phyloP scores from a whole-genome alignment of 2,888 invertebrate species.

The Acanthococcus lagerstroemiae region DNA sequence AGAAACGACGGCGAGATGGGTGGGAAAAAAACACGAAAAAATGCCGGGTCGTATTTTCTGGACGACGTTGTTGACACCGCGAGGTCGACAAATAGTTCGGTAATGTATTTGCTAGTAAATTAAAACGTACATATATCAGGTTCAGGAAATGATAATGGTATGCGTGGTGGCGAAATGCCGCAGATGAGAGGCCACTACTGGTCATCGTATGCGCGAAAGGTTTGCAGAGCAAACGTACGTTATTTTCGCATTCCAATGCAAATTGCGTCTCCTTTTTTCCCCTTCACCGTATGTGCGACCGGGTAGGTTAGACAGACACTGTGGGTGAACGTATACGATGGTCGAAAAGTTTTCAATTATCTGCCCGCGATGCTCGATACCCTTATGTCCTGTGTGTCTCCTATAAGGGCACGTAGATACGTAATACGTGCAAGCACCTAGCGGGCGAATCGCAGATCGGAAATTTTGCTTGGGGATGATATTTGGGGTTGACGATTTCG shows the following conservation, averaged over 20 bases:
- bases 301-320: neutral
- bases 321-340: neutral
- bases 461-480: too few species aligned
- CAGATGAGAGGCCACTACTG: neutral
- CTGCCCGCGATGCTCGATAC: neutral
- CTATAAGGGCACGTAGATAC: neutral
- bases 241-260: neutral
- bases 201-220: neutral
- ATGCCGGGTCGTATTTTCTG: neutral
- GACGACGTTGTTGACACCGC: neutral
- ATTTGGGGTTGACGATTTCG: too few species aligned
- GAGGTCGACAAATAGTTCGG: neutral
- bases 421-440: too few species aligned
- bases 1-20: neutral
- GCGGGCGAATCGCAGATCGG: too few species aligned
- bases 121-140: neutral
- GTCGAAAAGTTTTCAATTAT: neutral
- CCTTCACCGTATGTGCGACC: neutral
- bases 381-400: neutral
- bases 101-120: neutral
- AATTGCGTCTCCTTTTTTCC: neutral
- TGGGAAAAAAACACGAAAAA: too few species aligned
- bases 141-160: neutral
- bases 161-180: neutral
- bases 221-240: neutral